Conservation (phyloP, 2,888 invertebrate species). For the Dorcus parallelipipedus region DNA sequence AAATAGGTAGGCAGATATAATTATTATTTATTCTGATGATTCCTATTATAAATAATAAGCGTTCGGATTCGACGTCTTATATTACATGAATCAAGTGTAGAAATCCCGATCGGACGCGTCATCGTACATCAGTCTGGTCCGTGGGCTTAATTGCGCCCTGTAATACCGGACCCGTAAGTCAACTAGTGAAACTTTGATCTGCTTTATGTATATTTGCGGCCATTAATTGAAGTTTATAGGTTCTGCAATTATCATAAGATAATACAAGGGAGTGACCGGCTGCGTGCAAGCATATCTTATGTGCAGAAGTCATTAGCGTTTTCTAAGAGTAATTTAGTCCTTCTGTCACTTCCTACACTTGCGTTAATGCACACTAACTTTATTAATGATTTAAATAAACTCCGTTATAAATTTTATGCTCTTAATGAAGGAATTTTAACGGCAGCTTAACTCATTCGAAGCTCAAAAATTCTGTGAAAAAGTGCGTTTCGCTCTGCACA, state of each 20-base stretch:
- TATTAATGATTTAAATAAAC: conserved; percentile 26
- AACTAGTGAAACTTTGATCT: conserved; percentile 48
- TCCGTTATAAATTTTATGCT: conserved; percentile 21
- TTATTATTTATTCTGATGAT: conserved; percentile 22
- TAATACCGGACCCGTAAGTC: conserved; percentile 45
- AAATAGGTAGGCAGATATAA: conserved; percentile 14
- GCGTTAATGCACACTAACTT: conserved; percentile 19
- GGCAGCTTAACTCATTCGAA: conserved; percentile 4
- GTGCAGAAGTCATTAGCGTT: conserved; percentile 31
- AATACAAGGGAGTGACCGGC: conserved; percentile 47
- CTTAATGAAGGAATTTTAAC: conserved; percentile 14
- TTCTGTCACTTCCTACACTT: conserved; percentile 41
- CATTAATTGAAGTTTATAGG: conserved; percentile 51
- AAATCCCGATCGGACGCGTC: conserved; percentile 39
- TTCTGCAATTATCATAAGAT: conserved; percentile 50
- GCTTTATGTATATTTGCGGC: conserved; percentile 49
- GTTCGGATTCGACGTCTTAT: conserved; percentile 18
- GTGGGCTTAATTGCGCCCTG: conserved; percentile 49
- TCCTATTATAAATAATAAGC: conserved; percentile 24
- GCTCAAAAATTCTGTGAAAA: background rate
- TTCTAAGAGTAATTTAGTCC: conserved; percentile 28
- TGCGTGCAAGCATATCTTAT: conserved; percentile 28
- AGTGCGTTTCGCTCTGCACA: background rate
- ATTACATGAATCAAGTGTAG: conserved; percentile 40
- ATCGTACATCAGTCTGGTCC: conserved; percentile 49